Evolutionary conservation across 92 coral and sea anemone species (phyloP).

Genomic region (Epizoanthus ramosus): DNA sequence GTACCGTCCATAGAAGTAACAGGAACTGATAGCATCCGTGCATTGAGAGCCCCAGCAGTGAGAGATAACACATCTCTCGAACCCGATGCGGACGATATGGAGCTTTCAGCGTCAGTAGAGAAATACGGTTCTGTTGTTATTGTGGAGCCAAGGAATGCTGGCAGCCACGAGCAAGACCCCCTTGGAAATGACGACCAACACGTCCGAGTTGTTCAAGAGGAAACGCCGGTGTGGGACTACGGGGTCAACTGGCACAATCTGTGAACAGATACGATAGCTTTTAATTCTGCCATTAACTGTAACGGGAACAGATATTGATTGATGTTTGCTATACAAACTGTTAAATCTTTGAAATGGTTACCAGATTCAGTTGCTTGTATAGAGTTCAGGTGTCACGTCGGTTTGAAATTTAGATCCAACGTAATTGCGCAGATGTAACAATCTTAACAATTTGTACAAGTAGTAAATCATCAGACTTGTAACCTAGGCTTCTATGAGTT

Average conservation of each 20-base stretch:
- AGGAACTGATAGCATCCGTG: background rate
- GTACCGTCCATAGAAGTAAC: background rate
- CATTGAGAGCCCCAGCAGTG: background rate
- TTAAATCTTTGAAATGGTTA: too few relatives aligned
- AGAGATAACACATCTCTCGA: background rate
- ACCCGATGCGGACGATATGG: background rate
- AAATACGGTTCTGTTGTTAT: background rate
- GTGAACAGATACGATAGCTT: background rate
- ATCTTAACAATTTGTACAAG: too few relatives aligned
- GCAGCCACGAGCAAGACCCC: background rate
- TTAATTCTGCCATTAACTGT: too few relatives aligned
- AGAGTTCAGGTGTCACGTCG: too few relatives aligned
- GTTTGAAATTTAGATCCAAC: too few relatives aligned
- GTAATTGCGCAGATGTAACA: too few relatives aligned
- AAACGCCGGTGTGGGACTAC: slow-evolving; percentile 26
- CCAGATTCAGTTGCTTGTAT: too few relatives aligned
- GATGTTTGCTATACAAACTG: too few relatives aligned
- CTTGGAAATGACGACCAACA: background rate
- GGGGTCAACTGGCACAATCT: slow-evolving; percentile 39
- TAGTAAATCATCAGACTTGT: too few relatives aligned
- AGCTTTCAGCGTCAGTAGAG: background rate
- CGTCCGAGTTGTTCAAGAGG: background rate
- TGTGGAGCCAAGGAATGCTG: background rate
- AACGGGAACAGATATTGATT: too few relatives aligned
- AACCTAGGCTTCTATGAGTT: too few relatives aligned